Conservation (phyloP, 2,113 vertebrate genomes). For the Columbina picui region DNA sequence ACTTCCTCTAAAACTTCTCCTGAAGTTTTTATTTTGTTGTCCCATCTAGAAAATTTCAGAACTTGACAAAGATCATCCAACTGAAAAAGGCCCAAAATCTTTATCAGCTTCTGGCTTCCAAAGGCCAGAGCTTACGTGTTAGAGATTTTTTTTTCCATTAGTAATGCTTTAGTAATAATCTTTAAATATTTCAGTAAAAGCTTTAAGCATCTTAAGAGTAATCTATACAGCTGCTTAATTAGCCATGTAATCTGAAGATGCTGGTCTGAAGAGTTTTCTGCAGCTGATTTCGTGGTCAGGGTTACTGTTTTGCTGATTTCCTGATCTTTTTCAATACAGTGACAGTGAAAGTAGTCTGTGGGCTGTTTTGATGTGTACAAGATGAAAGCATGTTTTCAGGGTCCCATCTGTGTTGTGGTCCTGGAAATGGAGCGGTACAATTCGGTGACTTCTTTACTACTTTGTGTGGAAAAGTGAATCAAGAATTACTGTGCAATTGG, state of each 20-base stretch:
- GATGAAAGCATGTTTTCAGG: not conserved
- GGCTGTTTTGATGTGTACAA: not conserved
- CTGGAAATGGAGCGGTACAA: not conserved
- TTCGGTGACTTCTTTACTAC: not conserved
- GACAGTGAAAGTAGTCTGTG: not conserved
- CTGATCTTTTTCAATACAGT: not conserved
- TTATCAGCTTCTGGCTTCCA: not conserved
- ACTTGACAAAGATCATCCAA: not conserved
- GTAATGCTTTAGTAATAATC: not conserved
- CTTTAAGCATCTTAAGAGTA: not conserved
- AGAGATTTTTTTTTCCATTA: not conserved
- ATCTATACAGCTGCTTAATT: not conserved
- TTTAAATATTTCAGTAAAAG: not conserved
- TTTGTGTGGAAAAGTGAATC: not conserved
- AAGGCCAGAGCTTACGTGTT: not conserved
- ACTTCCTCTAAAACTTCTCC: not conserved
- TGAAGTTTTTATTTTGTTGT: not conserved
- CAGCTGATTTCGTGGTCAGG: not conserved
- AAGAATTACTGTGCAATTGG: not conserved
- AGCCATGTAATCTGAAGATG: not conserved
- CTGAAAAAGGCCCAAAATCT: not conserved
- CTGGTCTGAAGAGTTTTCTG: not conserved
- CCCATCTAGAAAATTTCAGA: not conserved
- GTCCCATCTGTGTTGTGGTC: not conserved
- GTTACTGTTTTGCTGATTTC: not conserved